Evolutionary conservation across 2,888 invertebrate genomes (phyloP).

Genomic region (Sepioteuthis lessoniana): DNA sequence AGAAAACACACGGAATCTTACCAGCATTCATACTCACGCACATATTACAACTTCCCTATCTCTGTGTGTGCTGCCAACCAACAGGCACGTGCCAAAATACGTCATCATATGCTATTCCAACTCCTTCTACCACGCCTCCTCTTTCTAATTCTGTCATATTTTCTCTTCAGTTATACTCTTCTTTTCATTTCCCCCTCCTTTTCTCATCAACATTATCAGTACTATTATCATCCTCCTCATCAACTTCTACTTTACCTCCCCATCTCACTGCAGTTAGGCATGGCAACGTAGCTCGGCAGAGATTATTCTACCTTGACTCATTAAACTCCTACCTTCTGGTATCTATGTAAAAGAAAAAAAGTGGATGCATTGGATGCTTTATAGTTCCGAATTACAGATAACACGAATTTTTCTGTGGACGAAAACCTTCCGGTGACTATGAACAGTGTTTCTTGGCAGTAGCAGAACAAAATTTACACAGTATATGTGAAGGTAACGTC

Average conservation of each 20-base stretch:
- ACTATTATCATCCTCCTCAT: not conserved
- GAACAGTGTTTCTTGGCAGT: not conserved
- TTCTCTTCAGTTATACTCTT: not conserved
- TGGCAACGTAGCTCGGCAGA: constrained; percentile 33
- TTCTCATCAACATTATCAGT: not conserved
- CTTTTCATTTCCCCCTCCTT: not conserved
- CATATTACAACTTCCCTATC: not conserved
- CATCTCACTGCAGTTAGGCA: not conserved
- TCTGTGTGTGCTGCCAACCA: not conserved
- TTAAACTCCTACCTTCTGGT: not conserved
- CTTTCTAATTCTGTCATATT: not conserved
- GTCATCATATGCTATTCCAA: not conserved
- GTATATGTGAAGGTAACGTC: not conserved
- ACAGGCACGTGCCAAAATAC: constrained; percentile 23
- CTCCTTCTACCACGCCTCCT: not conserved
- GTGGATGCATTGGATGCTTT: not conserved
- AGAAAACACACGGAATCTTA: not conserved
- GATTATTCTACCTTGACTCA: constrained; percentile 33
- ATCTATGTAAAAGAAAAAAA: not conserved
- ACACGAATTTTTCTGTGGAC: not conserved
- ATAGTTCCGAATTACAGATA: not conserved
- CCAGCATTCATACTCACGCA: not conserved
- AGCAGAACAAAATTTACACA: not conserved
- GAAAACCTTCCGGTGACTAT: not conserved
- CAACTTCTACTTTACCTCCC: not conserved